Conservation (phyloP, 2,797 vertebrate species). For the Neosilurus mollespiculum region DNA sequence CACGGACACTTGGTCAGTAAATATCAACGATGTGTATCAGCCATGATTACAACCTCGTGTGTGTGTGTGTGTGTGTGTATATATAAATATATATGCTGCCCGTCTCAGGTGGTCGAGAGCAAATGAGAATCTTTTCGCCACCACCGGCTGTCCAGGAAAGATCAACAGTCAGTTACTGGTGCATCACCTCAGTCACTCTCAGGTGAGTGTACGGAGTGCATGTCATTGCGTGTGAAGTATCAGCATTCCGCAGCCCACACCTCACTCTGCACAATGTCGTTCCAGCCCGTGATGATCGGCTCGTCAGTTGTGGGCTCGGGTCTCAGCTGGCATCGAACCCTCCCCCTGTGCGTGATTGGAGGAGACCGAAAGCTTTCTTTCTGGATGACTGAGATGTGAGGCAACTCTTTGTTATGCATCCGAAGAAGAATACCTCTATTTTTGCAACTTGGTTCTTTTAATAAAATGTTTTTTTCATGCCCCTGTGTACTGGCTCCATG, state of each 20-base stretch:
- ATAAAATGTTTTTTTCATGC: conserved; percentile 59
- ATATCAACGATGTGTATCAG: not conserved
- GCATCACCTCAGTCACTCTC: conserved; percentile 93
- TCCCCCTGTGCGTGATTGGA: conserved; percentile 89
- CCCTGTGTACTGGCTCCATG: not conserved
- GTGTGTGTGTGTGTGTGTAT: too few relatives aligned
- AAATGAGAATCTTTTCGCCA: conserved; percentile 92
- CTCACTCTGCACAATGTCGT: conserved; percentile 51
- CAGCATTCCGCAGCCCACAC: not conserved
- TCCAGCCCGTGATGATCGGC: conserved; percentile 86
- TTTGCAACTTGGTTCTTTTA: conserved; percentile 52
- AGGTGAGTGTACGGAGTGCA: conserved; percentile 73
- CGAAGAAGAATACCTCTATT: conserved; percentile 16
- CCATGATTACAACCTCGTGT: not conserved
- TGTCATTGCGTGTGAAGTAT: not conserved
- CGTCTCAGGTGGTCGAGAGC: conserved; percentile 85
- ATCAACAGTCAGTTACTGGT: conserved; percentile 86
- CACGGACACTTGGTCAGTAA: not conserved
- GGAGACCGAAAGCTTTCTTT: conserved; percentile 92
- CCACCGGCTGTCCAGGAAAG: conserved; percentile 94
- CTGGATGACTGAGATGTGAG: conserved; percentile 95
- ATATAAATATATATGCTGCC: too few relatives aligned
- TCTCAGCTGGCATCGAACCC: conserved; percentile 92
- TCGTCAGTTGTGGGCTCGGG: conserved; percentile 85
- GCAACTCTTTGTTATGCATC: not conserved